Evolutionary conservation across 2,888 invertebrate species (phyloP).

Genomic region (Melipona bicolor): DNA sequence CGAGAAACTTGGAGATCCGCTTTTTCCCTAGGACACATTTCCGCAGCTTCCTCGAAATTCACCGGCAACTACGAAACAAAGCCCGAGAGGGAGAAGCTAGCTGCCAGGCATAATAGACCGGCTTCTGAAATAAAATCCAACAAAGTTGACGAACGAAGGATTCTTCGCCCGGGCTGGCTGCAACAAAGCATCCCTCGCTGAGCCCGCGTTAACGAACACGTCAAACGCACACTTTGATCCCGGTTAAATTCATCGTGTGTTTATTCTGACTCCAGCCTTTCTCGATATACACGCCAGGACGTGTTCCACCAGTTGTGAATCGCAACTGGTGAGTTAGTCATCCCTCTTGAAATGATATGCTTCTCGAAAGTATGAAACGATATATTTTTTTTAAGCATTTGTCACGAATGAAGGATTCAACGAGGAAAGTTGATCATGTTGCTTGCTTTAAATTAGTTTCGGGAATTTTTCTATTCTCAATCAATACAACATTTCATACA

Average conservation of each 20-base stretch:
- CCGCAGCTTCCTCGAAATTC: neutral
- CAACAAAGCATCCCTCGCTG: neutral
- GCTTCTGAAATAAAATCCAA: conserved; percentile 1
- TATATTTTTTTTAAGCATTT: too few species aligned
- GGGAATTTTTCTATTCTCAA: too few species aligned
- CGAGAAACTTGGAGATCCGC: conserved; percentile 14
- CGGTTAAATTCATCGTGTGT: neutral
- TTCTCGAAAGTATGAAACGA: too few species aligned
- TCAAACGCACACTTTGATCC: conserved; percentile 12
- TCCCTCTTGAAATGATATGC: too few species aligned
- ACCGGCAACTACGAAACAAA: conserved; percentile 16
- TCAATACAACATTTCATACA: too few species aligned
- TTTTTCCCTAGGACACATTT: conserved; percentile 16
- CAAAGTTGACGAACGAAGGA: conserved; percentile 1
- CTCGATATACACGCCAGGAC: neutral
- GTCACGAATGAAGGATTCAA: too few species aligned
- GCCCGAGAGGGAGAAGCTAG: neutral
- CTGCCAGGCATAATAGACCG: neutral
- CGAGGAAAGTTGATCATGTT: too few species aligned
- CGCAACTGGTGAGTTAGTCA: too few species aligned
- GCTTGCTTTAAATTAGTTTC: too few species aligned
- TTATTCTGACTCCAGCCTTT: neutral
- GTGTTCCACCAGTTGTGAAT: too few species aligned
- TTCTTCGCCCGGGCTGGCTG: neutral
- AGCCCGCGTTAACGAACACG: neutral